Evolutionary conservation across 1,140 invertebrate species (phyloP), one percentile per base, ranked within the genome.

Genomic region (Caenorhabditis remanei): DNA sequence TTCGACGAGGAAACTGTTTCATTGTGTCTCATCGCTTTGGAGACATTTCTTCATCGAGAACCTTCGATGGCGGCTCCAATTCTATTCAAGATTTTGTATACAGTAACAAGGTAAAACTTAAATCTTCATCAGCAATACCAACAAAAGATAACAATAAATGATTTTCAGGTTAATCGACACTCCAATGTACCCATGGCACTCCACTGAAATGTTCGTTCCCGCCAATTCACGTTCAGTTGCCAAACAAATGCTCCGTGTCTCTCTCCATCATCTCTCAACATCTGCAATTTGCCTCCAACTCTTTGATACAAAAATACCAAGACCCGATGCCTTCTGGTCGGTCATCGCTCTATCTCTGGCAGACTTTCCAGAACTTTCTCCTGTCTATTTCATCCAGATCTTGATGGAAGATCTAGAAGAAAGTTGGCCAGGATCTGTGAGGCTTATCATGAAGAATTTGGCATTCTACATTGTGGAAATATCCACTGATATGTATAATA

Each of bases 1-100:
- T 99, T 99, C 93, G 97, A 96, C 89, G 97, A 99, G 93, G 97
- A 99, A 93, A 98, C 99, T 92, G 94, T 99, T 55, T 97, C 97
- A 0, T 94, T 99, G 41, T 96, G 97, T 92, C 96, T 99, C 88
- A 96, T 98, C 43, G 96, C 96, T 85, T 93, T 99, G 71, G 96
- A 96, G 40, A 99, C 98, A 1, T 99, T 97, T 93, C 96, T 99
- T 87, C 97, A 99, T 93, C 94, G 97, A 61, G 97, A 99, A 93
- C 97, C 98, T 9, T 95, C 95, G 9, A 90, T 99, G 90, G 97
- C 98, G 24, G 97, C 98, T 3, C 96, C 96, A 0, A 94, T 98
- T 84, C 93, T 99, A 83, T 96, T 97, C 4, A 96, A 98, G 90
- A 97, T 99, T 88, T 93, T 99, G 19, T 83, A 90, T 32, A 90